These are phyloP conservation scores for Globodera ellingtonae DNA, from an alignment of 1,140 invertebrate species.

Conservation along the genomic window DNA sequence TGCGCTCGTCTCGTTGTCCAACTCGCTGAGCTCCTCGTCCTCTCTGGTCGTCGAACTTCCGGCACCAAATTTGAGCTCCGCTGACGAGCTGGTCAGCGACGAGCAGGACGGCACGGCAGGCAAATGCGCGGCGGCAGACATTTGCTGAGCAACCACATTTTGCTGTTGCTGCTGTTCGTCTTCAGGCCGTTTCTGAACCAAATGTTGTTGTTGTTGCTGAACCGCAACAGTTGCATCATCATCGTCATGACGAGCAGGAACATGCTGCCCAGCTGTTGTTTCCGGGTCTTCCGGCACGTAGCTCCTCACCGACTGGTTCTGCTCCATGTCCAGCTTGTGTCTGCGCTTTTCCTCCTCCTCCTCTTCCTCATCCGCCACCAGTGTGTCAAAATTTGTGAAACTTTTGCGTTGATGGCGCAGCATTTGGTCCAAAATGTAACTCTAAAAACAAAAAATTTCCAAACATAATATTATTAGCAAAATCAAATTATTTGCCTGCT, in stretches of 20 bases:
- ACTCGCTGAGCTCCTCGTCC: conserved; percentile 15
- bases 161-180: background rate
- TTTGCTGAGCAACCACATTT: background rate
- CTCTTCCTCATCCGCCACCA: conserved; percentile 12
- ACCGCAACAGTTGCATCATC: background rate
- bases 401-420: conserved; percentile 23
- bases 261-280: background rate
- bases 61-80: background rate
- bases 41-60: conserved; percentile 15
- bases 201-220: background rate
- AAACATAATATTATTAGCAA: background rate
- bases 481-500: conserved; percentile 6
- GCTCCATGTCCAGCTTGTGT: background rate
- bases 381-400: conserved; percentile 10
- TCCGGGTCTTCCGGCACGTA: conserved; percentile 13
- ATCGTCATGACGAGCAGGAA: no score
- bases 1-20: background rate
- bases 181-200: no score
- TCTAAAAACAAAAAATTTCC: conserved; percentile 13
- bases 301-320: conserved; percentile 4
- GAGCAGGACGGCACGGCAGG: background rate
- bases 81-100: background rate
- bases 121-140: background rate
- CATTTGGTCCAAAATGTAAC: conserved; percentile 40
- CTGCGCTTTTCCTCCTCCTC: conserved; percentile 3